A percentile compares a stretch with the other conserved stretches of the same genome.
Evolutionary conservation across 2,888 invertebrate genomes (phyloP).

Genomic region (Onthophagus sagittarius): DNA sequence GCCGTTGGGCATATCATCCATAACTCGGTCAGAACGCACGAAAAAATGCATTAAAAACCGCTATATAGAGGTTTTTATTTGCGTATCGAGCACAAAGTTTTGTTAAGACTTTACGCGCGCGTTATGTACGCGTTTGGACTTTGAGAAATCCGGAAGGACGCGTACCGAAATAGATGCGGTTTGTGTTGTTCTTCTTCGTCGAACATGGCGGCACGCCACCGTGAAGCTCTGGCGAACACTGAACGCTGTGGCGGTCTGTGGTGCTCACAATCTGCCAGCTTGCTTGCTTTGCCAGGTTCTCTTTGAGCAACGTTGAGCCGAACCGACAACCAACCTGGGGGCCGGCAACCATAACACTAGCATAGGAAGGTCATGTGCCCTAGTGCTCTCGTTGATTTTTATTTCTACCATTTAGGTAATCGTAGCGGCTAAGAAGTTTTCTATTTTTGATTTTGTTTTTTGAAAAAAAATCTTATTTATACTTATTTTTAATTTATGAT

Average conservation of each 20-base stretch:
- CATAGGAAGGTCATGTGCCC: not conserved
- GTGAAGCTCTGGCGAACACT: not conserved
- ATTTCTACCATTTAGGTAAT: not conserved
- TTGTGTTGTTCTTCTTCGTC: not conserved
- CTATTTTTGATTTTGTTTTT: not conserved
- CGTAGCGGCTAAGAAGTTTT: too few species aligned
- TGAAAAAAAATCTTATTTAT: too few species aligned
- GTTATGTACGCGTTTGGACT: not conserved
- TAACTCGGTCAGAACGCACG: slow-evolving; percentile 34
- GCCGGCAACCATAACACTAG: not conserved
- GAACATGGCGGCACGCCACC: not conserved
- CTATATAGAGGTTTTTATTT: not conserved
- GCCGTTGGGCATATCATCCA: slow-evolving; percentile 68
- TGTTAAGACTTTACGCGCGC: too few species aligned
- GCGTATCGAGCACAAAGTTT: too few species aligned
- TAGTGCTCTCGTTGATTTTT: not conserved
- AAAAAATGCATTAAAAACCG: not conserved
- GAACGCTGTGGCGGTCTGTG: not conserved
- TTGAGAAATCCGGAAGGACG: not conserved
- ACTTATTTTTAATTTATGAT: too few species aligned
- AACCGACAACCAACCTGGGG: not conserved
- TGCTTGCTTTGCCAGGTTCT: not conserved
- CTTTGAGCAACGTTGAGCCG: not conserved
- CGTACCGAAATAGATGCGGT: not conserved
- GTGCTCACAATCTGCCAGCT: not conserved